Evolutionary conservation across 2,113 vertebrate genomes (phyloP).

Genomic region (Grus americana): DNA sequence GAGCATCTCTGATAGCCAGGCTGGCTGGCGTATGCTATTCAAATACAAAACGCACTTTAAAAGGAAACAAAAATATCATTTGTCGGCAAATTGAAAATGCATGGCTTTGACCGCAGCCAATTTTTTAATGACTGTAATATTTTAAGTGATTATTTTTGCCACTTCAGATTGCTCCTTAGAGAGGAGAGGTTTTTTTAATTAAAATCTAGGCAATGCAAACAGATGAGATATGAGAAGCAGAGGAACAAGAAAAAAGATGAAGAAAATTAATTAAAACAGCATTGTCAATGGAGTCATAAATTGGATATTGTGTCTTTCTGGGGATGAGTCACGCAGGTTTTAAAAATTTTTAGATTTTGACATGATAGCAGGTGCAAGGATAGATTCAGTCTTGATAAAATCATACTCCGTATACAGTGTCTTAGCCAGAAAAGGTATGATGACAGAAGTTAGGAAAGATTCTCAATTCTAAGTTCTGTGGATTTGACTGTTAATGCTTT

Average conservation of each 20-base stretch:
- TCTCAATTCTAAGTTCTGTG: not conserved
- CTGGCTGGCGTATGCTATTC: constrained; percentile 75
- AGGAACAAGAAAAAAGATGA: constrained; percentile 73
- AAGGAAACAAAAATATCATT: constrained; percentile 77
- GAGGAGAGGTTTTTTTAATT: constrained; percentile 79
- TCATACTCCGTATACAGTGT: not conserved
- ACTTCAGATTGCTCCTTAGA: constrained; percentile 80
- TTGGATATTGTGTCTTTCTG: constrained; percentile 63
- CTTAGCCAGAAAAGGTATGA: not conserved
- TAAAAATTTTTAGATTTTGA: constrained; percentile 13
- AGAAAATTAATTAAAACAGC: constrained; percentile 78
- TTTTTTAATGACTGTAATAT: constrained; percentile 85
- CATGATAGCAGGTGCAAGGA: constrained; percentile 1
- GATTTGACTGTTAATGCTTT: not conserved
- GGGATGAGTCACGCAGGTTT: constrained; percentile 35
- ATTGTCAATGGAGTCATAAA: constrained; percentile 72
- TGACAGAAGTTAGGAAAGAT: not conserved
- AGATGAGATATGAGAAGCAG: constrained; percentile 73
- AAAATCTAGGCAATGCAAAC: constrained; percentile 79
- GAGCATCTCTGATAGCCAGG: constrained; percentile 74
- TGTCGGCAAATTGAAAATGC: constrained; percentile 80
- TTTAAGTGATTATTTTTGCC: constrained; percentile 86
- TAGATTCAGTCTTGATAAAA: not conserved
- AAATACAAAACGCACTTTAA: constrained; percentile 75
- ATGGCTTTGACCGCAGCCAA: constrained; percentile 72